Conservation (phyloP, 2,113 vertebrate species). For the Etheostoma spectabile region DNA sequence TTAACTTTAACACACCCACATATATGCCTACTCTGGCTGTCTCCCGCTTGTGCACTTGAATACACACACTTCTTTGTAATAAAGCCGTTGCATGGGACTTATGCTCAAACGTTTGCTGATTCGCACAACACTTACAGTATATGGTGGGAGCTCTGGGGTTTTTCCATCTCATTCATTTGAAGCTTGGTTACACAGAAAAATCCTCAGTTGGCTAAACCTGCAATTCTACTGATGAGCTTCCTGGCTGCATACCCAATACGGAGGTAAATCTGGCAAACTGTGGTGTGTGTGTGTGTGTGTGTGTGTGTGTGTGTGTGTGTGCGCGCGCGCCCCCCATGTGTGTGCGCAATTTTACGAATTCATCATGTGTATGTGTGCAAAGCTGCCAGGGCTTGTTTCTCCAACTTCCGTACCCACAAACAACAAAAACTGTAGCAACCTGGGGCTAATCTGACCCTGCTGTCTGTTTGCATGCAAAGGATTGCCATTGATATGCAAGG, state of each 20-base stretch:
- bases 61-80: constrained; percentile 22
- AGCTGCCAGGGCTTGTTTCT: constrained; percentile 51
- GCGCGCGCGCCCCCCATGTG: background rate
- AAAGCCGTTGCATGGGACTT: constrained; percentile 30
- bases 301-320: constrained; percentile 10
- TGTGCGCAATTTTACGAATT: background rate
- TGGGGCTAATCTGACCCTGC: constrained; percentile 66
- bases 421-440: constrained; percentile 56
- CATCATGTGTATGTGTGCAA: background rate
- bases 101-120: constrained; percentile 40
- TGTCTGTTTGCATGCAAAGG: constrained; percentile 45
- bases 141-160: constrained; percentile 53
- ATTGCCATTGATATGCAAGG: constrained; percentile 79
- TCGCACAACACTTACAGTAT: constrained; percentile 53
- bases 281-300: constrained; percentile 11
- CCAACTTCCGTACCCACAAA: constrained; percentile 55
- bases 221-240: constrained; percentile 76
- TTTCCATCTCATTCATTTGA: constrained; percentile 72
- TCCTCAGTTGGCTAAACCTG: constrained; percentile 74
- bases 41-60: constrained; percentile 33
- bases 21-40: constrained; percentile 10
- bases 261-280: constrained; percentile 61
- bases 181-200: constrained; percentile 71
- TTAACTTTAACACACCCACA: constrained; percentile 7
- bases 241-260: constrained; percentile 57